Base-by-base conservation (phyloP, 1,140 invertebrate genomes). In the Calycopis cecrops region DNA sequence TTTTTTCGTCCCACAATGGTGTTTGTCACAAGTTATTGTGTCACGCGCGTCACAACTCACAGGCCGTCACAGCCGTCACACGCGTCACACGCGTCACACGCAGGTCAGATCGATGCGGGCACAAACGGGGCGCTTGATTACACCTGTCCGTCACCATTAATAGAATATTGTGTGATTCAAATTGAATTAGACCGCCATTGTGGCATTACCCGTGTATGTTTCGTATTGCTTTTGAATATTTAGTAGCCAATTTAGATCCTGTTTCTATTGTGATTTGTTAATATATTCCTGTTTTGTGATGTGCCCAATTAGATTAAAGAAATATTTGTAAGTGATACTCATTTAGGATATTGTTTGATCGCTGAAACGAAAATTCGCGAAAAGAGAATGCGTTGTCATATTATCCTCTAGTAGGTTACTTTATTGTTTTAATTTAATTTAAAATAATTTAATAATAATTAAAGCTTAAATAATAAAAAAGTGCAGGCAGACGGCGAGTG, bases 131-230 rank as follows among this genome's bases (percentile, higher is more conserved):
- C 68, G 76, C 76, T 82, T 83, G 78, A 83, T 85, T 85, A 85
- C 79, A 83, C 75, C 82, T 83, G 82, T 81, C 80, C 76, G 69
- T 81, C 79, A 82, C 74, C 67, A 82, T 82, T 84, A 80, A 84
- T 84, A 84, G 76, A 85, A 85, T 85, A 82, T 79, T 82, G 82
- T 85, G 74, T 78, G 79, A 85, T 79, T 81, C 76, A 82, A 82
- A 84, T 84, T 82, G 79, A 81, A 85, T 84, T 84, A 82, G 74
- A 61, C 62, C 62, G 60, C 71, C 77, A 80, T 84, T 85, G 82
- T 82, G 66, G 78, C 69, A 79, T 79, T 78, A 75, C 67, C 69
- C 63, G 69, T 75, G 78, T 82, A 73, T 73, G 73, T 74, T 80
- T 76, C 77, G 63, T 77, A 82, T 82, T 76, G 79, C 60, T 82